Base-by-base conservation (phyloP, 1,140 invertebrate species). In the Lasioglossum baleicum region DNA sequence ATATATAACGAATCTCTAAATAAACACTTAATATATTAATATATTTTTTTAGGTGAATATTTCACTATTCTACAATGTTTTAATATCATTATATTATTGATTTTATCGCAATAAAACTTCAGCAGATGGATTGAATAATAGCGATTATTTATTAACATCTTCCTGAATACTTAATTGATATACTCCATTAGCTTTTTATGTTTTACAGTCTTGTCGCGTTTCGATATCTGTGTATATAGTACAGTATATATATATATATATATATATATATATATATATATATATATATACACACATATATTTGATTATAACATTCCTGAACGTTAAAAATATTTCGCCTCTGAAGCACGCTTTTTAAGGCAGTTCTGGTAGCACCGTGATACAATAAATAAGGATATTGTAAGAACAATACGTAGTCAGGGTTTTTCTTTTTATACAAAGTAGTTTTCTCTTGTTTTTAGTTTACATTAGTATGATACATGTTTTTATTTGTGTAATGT, bases 21-120 rank as follows among this genome's bases (percentile, higher is more conserved):
- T 3, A 66, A 15, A 73, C 69, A 75, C 44, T 71, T 71, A 72
- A 63, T 77, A 77, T 77, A 78, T 66, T 75, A 40, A 82, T 82
- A 68, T 79, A 82, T 60, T 71, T 79, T 65, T 73, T 53, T 68
- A 82, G 40, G 60, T 5, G 31, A 78, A 73, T 31, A 31, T 26
- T 70, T 70, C 17, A 7, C 60, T 74, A 65, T 70, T 82, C 10
- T 78, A 75, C 31, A 63, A 67, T 77, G 63, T 80, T 53, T 31
- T 22, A 64, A 69, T 35, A 31, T 60, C 73, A 48, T 73, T 67
- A 48, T 64, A 79, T 73, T 20, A 72, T 44, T 79, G 15, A 75
- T 65, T 44, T 56, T 64, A 73, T 44, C 22, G 17, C 22, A 78
- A 78, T 78, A 78, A 78, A 78, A 71, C 48, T 10, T 61, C 10